phyloP scores from a whole-genome alignment of 2,888 invertebrate genomes.

The Pristionchus exspectatus region DNA sequence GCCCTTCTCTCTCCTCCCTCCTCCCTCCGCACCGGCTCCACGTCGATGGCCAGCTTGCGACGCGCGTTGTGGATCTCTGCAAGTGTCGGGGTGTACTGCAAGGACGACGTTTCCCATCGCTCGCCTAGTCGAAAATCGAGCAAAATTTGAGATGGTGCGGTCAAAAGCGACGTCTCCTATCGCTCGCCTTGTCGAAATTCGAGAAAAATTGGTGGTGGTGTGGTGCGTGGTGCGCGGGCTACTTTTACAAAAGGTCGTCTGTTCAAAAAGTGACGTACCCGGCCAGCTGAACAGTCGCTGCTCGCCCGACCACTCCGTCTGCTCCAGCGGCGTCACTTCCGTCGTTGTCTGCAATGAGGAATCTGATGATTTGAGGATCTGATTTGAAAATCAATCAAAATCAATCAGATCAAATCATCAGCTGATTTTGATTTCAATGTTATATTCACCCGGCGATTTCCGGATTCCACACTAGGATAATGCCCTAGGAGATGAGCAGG shows the following conservation, averaged over 20 bases:
- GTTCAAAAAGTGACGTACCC: not conserved
- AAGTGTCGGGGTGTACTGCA: not conserved
- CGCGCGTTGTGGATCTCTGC: conserved; percentile 30
- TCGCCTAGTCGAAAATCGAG: not conserved
- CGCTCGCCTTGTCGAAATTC: not conserved
- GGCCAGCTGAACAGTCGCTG: not conserved
- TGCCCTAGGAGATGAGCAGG: too few species aligned
- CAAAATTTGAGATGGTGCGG: not conserved
- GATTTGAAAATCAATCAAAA: too few species aligned
- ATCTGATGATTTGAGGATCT: too few species aligned
- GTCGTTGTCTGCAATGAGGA: not conserved
- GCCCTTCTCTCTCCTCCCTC: not conserved
- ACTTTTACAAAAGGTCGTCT: not conserved
- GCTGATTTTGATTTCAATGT: not conserved
- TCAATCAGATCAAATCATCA: too few species aligned
- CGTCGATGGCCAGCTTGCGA: conserved; percentile 28
- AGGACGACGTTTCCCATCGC: not conserved
- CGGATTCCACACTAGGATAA: too few species aligned
- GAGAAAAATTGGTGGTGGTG: not conserved
- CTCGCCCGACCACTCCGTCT: not conserved
- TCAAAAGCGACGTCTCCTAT: not conserved
- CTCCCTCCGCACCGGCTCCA: not conserved
- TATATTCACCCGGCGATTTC: too few species aligned
- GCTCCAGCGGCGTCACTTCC: conserved; percentile 30
- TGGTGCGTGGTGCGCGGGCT: not conserved